Conservation (phyloP, 2,797 vertebrate genomes). For the Avahi laniger region DNA sequence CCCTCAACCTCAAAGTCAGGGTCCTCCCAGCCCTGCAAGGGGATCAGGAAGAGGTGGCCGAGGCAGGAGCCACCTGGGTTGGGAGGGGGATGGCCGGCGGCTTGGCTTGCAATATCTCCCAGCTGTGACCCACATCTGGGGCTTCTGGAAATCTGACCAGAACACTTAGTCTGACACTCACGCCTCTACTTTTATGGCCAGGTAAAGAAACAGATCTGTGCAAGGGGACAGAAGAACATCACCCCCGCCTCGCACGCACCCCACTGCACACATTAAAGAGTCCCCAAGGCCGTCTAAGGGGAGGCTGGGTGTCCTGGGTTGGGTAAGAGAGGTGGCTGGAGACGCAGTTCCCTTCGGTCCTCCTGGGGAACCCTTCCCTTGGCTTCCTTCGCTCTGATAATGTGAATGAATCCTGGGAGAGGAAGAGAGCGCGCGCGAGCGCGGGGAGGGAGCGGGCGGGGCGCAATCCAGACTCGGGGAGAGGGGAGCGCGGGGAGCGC, state of each 20-base stretch:
- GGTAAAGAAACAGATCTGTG: background rate
- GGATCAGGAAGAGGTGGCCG: background rate
- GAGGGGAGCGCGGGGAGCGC: background rate
- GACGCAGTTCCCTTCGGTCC: background rate
- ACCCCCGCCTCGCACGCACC: background rate
- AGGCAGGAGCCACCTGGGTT: background rate
- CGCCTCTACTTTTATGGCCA: background rate
- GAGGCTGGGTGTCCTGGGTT: background rate
- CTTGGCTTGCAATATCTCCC: background rate
- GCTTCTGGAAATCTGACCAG: background rate
- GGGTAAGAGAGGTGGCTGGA: background rate
- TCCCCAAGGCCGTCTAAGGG: background rate
- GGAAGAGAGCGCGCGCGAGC: conserved; percentile 27
- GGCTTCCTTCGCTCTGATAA: conserved; percentile 15
- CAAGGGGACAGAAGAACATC: background rate
- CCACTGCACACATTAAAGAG: background rate
- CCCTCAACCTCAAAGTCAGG: background rate
- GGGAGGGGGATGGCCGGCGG: background rate
- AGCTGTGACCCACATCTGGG: conserved; percentile 13
- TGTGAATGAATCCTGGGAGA: conserved; percentile 67
- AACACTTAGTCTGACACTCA: background rate
- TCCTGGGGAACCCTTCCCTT: background rate
- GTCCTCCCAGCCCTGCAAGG: background rate
- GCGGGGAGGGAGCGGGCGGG: background rate
- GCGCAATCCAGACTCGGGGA: background rate